phyloP scores from a whole-genome alignment of 2,797 vertebrate genomes.

The Astyanax mexicanus region DNA sequence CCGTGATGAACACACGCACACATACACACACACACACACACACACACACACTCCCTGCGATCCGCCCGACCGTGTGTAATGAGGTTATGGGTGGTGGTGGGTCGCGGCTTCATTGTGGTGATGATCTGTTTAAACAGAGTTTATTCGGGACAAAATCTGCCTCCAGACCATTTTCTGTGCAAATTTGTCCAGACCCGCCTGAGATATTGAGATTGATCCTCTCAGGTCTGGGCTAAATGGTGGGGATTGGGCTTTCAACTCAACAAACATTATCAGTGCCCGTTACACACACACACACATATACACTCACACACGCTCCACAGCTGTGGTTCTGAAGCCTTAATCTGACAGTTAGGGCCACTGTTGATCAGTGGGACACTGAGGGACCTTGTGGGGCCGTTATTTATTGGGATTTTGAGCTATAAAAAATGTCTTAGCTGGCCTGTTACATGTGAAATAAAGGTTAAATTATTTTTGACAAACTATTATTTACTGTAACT shows the following conservation, averaged over 20 bases:
- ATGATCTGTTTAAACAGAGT: conserved; percentile 81
- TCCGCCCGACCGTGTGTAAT: conserved; percentile 38
- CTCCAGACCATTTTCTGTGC: conserved; percentile 87
- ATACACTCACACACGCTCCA: neutral
- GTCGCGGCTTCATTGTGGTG: conserved; percentile 79
- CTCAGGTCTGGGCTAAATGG: conserved; percentile 33
- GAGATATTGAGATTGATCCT: conserved; percentile 54
- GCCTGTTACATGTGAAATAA: too few species aligned
- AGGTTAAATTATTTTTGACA: too few species aligned
- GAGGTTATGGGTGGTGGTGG: conserved; percentile 44
- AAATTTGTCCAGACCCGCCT: conserved; percentile 84
- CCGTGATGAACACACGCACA: conserved; percentile 19
- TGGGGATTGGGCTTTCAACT: conserved; percentile 33
- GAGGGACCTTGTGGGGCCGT: too few species aligned
- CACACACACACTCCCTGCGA: neutral
- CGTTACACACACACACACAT: neutral
- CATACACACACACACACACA: too few species aligned
- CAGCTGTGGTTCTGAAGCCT: neutral
- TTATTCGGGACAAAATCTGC: conserved; percentile 78
- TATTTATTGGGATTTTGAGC: too few species aligned
- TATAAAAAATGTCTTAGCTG: too few species aligned
- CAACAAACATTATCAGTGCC: conserved; percentile 38
- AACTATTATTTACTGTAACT: too few species aligned
- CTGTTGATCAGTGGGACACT: neutral
- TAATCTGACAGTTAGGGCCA: neutral